Percentiles rank a stretch among this genome's conserved stretches.
These are phyloP conservation scores for Ectemnius continuus DNA, from an alignment of 2,888 invertebrate species.

Conservation along the genomic window DNA sequence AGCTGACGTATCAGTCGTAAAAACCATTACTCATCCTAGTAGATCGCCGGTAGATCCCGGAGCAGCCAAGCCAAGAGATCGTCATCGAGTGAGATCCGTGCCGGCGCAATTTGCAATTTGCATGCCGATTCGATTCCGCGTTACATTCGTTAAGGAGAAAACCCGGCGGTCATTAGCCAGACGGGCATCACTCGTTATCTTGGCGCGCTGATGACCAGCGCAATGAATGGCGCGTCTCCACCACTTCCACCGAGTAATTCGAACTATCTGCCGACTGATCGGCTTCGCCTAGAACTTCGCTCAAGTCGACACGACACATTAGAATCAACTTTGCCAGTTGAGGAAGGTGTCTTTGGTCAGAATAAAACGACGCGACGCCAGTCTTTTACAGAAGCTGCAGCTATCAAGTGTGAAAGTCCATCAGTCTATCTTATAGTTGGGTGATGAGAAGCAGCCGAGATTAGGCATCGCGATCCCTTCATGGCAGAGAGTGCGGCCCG, in stretches of 20 bases:
- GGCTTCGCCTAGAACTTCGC: too few species aligned
- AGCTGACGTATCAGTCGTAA: constrained; percentile 23
- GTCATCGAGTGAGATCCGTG: neutral
- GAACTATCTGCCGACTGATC: too few species aligned
- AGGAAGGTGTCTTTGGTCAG: too few species aligned
- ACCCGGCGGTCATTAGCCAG: constrained; percentile 43
- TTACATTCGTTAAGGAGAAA: constrained; percentile 47
- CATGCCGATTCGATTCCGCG: constrained; percentile 60
- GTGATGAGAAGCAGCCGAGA: neutral
- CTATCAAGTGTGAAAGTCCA: too few species aligned
- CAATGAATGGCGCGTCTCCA: constrained; percentile 11
- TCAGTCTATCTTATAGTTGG: too few species aligned
- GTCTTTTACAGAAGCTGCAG: too few species aligned
- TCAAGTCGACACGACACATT: too few species aligned
- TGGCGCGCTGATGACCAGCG: constrained; percentile 30
- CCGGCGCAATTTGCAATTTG: constrained; percentile 50
- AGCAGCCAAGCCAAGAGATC: too few species aligned
- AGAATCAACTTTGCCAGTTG: too few species aligned
- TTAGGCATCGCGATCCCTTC: constrained; percentile 25
- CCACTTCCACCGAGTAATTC: too few species aligned
- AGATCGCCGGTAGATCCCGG: constrained; percentile 45
- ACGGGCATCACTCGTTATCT: constrained; percentile 48
- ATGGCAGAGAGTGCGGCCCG: constrained; percentile 23
- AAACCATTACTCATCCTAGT: constrained; percentile 46
- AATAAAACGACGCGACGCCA: too few species aligned